Conservation (phyloP, 1,140 invertebrate genomes). For the Forficula auricularia region DNA sequence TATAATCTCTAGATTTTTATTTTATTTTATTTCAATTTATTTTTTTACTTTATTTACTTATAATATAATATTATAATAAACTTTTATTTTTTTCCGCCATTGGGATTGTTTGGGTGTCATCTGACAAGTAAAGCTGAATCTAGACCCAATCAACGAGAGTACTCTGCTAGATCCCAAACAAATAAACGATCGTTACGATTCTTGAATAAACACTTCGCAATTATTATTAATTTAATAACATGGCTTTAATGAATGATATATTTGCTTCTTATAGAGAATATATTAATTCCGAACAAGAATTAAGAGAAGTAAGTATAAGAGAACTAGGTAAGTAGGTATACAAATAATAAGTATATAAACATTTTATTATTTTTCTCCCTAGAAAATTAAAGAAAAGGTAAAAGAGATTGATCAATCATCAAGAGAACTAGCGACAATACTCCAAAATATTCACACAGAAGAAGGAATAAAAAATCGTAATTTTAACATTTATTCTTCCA, state of each 20-base stretch:
- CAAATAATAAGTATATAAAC: slow-evolving; percentile 4
- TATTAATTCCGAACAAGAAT: slow-evolving; percentile 41
- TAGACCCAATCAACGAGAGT: too few relatives aligned
- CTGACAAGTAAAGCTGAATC: too few relatives aligned
- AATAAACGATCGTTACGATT: too few relatives aligned
- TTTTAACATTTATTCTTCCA: slow-evolving; percentile 4
- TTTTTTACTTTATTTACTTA: too few relatives aligned
- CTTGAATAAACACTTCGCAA: too few relatives aligned
- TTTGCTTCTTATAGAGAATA: slow-evolving; percentile 45
- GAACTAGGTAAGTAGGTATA: slow-evolving; percentile 2
- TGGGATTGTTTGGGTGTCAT: too few relatives aligned
- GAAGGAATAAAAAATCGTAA: slow-evolving; percentile 34
- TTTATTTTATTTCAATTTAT: too few relatives aligned
- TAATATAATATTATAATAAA: too few relatives aligned
- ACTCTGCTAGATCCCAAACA: too few relatives aligned
- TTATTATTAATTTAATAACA: too few relatives aligned
- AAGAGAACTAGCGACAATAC: slow-evolving; percentile 43
- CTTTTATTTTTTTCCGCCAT: too few relatives aligned
- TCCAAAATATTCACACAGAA: slow-evolving; percentile 56
- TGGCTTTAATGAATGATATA: slow-evolving; percentile 30
- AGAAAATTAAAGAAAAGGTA: slow-evolving; percentile 49
- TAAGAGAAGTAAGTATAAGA: slow-evolving; percentile 34
- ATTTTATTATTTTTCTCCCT: slow-evolving; percentile 14
- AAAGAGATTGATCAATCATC: slow-evolving; percentile 48
- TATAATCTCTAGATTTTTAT: too few relatives aligned